phyloP scores from a whole-genome alignment of 2,113 vertebrate genomes.

The Sceloporus undulatus region DNA sequence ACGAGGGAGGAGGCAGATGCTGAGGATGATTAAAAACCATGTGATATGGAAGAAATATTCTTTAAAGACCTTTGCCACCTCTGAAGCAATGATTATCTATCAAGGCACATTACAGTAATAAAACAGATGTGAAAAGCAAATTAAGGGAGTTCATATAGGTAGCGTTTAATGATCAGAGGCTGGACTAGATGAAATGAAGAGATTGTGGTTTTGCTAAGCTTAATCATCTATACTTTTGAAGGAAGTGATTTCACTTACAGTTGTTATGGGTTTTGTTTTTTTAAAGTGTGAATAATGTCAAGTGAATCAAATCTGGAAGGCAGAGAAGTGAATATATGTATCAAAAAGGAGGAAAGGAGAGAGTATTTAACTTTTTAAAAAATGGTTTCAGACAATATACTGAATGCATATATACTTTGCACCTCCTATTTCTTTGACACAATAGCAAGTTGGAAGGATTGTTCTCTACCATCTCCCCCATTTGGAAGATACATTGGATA shows the following conservation, averaged over 20 bases:
- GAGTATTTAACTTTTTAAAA: neutral
- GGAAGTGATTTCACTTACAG: neutral
- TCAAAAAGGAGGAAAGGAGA: neutral
- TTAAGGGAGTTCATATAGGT: neutral
- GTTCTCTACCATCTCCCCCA: neutral
- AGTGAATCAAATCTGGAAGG: neutral
- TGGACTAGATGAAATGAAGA: slow-evolving; percentile 17
- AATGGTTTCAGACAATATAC: neutral
- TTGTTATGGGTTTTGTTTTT: slow-evolving; percentile 6
- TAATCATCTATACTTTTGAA: slow-evolving; percentile 6
- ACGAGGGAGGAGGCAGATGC: neutral
- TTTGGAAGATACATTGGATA: neutral
- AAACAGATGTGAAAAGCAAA: slow-evolving; percentile 23
- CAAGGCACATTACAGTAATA: neutral
- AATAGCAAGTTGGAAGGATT: neutral
- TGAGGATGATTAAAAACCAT: neutral
- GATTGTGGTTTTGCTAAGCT: neutral
- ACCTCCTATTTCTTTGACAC: neutral
- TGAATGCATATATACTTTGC: neutral
- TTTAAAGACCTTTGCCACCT: slow-evolving; percentile 30
- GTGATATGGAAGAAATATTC: slow-evolving; percentile 7
- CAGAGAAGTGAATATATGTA: neutral
- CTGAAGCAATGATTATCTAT: neutral
- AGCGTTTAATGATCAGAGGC: slow-evolving; percentile 31
- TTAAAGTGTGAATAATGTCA: neutral